Conservation (phyloP, 1,140 invertebrate species). For the Drosophila sechellia region DNA sequence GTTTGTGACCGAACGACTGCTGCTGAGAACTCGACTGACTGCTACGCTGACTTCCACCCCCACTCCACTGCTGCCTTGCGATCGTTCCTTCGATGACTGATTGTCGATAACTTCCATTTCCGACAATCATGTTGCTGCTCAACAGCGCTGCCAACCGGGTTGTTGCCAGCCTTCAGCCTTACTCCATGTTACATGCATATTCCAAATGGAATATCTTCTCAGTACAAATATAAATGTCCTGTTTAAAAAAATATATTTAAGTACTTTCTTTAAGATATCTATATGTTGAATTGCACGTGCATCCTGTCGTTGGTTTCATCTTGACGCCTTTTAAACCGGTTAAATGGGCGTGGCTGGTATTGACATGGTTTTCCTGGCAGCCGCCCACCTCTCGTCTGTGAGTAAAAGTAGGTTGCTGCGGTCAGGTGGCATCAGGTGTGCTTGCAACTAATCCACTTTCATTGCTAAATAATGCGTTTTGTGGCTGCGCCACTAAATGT, state of each 20-base stretch:
- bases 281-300: background rate
- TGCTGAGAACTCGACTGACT: no score
- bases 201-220: no score
- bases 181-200: no score
- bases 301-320: slow-evolving; percentile 43
- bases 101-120: no score
- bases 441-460: slow-evolving; percentile 70
- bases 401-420: slow-evolving; percentile 65
- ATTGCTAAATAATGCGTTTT: slow-evolving; percentile 72
- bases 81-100: no score
- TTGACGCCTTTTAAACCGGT: slow-evolving; percentile 69
- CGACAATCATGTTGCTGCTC: no score
- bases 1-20: no score
- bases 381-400: slow-evolving; percentile 6
- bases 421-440: slow-evolving; percentile 34
- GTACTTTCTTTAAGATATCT: background rate
- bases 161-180: no score
- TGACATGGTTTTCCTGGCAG: slow-evolving; percentile 64
- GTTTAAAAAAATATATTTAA: background rate
- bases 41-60: no score
- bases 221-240: no score
- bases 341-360: slow-evolving; percentile 75
- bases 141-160: no score
- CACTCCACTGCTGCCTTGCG: no score
- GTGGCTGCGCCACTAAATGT: slow-evolving; percentile 38